Evolutionary conservation across 1,140 invertebrate genomes (phyloP).

Genomic region (Euborellia annulipes): DNA sequence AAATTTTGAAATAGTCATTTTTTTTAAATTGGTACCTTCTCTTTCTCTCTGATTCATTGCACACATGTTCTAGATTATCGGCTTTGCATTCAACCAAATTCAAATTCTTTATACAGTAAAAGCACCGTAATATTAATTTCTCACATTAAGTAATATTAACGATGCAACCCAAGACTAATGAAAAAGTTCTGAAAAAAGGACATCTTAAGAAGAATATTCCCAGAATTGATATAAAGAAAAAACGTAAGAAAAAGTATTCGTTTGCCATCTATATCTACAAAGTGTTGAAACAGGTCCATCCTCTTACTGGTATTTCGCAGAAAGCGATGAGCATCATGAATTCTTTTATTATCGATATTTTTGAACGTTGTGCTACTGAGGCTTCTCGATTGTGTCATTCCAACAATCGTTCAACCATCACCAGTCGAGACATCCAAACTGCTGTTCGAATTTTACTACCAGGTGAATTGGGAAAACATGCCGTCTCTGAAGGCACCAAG

Average conservation of each 20-base stretch:
- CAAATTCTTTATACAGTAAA: too few relatives aligned
- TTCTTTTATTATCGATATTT: conserved; percentile 49
- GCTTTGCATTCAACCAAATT: too few relatives aligned
- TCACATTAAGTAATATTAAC: too few relatives aligned
- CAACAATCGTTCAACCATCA: conserved; percentile 47
- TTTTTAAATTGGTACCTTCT: too few relatives aligned
- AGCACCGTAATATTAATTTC: too few relatives aligned
- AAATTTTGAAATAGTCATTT: too few relatives aligned
- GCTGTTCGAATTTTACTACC: conserved; percentile 36
- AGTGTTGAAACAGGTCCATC: conserved; percentile 52
- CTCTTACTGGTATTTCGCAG: conserved; percentile 45
- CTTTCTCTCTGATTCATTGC: too few relatives aligned
- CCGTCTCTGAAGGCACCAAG: conserved; percentile 39
- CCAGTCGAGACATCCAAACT: conserved; percentile 35
- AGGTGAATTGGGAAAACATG: conserved; percentile 40
- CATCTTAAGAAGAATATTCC: conserved; percentile 38
- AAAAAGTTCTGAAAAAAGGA: too few relatives aligned
- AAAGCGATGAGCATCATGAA: too few relatives aligned
- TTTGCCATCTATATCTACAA: conserved; percentile 59
- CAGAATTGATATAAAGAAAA: conserved; percentile 35
- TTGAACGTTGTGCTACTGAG: conserved; percentile 51
- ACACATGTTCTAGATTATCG: too few relatives aligned
- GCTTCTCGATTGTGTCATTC: conserved; percentile 50
- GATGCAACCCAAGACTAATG: too few relatives aligned
- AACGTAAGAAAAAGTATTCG: conserved; percentile 40